Evolutionary conservation across 2,113 vertebrate genomes (phyloP).

Genomic region (Cyprinus carpio): DNA sequence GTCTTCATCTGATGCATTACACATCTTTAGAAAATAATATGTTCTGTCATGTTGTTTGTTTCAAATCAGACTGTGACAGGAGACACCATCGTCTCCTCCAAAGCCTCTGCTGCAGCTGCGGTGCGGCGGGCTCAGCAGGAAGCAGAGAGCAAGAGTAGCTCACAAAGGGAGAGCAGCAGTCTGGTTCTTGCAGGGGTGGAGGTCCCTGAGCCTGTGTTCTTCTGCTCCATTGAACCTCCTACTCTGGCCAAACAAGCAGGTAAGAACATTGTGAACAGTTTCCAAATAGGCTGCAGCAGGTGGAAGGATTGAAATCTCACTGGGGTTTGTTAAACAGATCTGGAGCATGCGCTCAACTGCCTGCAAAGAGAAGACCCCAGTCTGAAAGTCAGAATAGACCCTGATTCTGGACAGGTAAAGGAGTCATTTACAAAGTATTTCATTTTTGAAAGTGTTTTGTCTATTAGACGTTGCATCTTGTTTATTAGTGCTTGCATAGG

Average conservation of each 20-base stretch:
- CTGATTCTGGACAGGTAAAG: conserved; percentile 77
- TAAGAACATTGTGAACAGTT: conserved; percentile 57
- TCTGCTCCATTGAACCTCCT: conserved; percentile 96
- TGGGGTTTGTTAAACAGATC: conserved; percentile 74
- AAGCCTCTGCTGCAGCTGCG: conserved; percentile 83
- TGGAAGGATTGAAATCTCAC: background rate
- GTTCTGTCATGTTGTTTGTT: background rate
- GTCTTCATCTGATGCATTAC: background rate
- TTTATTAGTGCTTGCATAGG: background rate
- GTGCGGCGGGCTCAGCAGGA: conserved; percentile 70
- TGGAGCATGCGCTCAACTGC: conserved; percentile 88
- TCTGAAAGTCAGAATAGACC: conserved; percentile 75
- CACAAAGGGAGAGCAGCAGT: conserved; percentile 53
- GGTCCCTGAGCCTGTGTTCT: conserved; percentile 95
- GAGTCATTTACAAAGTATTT: background rate
- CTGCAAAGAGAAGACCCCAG: conserved; percentile 96
- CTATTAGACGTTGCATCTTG: background rate
- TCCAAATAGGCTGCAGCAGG: background rate
- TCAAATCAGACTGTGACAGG: conserved; percentile 87
- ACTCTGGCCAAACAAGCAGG: conserved; percentile 89
- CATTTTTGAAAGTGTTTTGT: background rate
- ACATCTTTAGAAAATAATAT: background rate
- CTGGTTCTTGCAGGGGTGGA: conserved; percentile 89
- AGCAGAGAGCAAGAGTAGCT: conserved; percentile 37
- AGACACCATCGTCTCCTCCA: conserved; percentile 93